Conservation (phyloP, 2,113 vertebrate genomes). For the Xiphophorus maculatus region DNA sequence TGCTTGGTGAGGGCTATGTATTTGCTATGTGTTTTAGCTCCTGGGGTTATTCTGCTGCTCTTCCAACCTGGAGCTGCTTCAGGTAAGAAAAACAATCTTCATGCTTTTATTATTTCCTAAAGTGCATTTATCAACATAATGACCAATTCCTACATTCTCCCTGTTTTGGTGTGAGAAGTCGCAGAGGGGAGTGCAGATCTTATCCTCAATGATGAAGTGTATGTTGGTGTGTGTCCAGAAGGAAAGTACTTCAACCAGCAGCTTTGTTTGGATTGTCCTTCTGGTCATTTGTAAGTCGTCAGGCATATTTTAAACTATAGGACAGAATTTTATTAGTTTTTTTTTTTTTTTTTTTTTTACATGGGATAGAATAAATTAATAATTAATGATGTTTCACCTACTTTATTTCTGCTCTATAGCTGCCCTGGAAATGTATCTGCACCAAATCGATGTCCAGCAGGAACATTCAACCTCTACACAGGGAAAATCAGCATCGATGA, state of each 20-base stretch:
- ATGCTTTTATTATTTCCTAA: not conserved
- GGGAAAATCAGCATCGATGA: slow-evolving; percentile 70
- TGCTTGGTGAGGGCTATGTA: slow-evolving; percentile 31
- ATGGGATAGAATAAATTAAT: not conserved
- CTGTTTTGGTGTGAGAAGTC: slow-evolving; percentile 30
- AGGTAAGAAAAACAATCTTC: slow-evolving; percentile 62
- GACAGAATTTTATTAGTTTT: not conserved
- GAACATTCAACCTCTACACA: slow-evolving; percentile 79
- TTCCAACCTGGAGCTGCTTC: slow-evolving; percentile 37
- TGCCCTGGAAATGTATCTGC: slow-evolving; percentile 78
- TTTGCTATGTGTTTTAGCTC: slow-evolving; percentile 36
- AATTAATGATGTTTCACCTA: not conserved
- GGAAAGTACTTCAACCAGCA: slow-evolving; percentile 77
- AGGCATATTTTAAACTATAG: slow-evolving; percentile 10
- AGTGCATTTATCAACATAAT: not conserved
- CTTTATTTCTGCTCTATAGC: slow-evolving; percentile 61
- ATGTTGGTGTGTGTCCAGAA: slow-evolving; percentile 70
- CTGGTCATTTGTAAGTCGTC: slow-evolving; percentile 84
- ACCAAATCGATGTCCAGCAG: slow-evolving; percentile 75
- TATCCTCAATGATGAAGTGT: slow-evolving; percentile 8
- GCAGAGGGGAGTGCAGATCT: slow-evolving; percentile 53
- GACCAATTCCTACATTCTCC: not conserved
- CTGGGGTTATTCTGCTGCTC: slow-evolving; percentile 49
- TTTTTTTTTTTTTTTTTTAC: not conserved
- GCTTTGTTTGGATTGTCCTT: slow-evolving; percentile 82